Base-by-base conservation (phyloP, 37 sponge, comb jelly and placozoan species). In the Axinella damicornis region DNA sequence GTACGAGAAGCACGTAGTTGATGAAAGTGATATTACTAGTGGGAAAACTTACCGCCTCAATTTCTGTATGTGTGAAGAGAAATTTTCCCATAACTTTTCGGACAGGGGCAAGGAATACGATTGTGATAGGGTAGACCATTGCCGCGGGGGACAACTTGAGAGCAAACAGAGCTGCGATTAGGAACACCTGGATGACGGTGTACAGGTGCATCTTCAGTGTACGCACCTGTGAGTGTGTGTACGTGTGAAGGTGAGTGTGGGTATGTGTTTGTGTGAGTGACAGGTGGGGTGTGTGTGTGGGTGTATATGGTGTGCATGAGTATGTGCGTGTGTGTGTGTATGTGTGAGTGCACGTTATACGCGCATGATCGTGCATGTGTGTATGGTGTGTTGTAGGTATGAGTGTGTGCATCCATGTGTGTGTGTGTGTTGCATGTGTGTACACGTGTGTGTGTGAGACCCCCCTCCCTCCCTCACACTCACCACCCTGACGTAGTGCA, bases 171-270 rank as follows among this genome's bases (percentile, higher is more conserved):
- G 78, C n/a, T 61, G 63, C 77, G 12, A 93, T 65, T 18, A 73
- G 34, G 0, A 77, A 46, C 25, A 89, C 33, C 64, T 89, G 94
- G 11, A 89, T 73, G 16, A 87, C 20, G 30, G 92, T 92, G 79
- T 83, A 90, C 24, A 79, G 18, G 74, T 91, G 87, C 82, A 85
- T 91, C 61, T 85, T 85, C 81, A 74, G 62, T 24, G 91, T 91
- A 24, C 87, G 86, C 30, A 85, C 86, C 91, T 91, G 37, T 76
- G 71, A 80, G 32, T 76, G 72, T 38, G 61, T 22, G 64, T 79
- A 53, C 37, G 64, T 70, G 46, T 70, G 46, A 15, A 16, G 4
- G 62, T 61, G 62, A 14, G 62, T 61, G 62, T 61, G 62, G 4
- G 62, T 61, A 14, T 61, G 62, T 40, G 46, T 70, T 6, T 37